Conservation (phyloP, 2,888 invertebrate genomes). For the Marasmarcha lunaedactyla region DNA sequence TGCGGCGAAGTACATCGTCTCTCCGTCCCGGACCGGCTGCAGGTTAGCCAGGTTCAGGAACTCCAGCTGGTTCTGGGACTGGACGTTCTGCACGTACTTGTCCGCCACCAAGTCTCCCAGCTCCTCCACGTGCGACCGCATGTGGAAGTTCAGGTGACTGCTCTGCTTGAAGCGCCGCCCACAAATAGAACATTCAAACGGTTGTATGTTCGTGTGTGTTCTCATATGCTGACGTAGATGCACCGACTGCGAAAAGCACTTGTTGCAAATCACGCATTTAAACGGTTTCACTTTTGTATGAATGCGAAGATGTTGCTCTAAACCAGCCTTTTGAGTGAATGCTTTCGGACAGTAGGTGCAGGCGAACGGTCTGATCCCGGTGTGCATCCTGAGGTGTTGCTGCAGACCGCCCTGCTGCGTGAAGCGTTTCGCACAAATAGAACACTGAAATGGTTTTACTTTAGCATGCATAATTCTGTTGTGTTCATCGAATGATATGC, state of each 20-base stretch:
- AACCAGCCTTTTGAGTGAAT: conserved; percentile 58
- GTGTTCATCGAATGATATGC: conserved; percentile 43
- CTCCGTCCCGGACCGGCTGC: conserved; percentile 46
- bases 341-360: conserved; percentile 55
- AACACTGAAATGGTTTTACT: conserved; percentile 52
- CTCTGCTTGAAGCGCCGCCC: conserved; percentile 56
- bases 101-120: conserved; percentile 27
- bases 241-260: conserved; percentile 59
- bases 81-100: conserved; percentile 28
- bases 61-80: conserved; percentile 30
- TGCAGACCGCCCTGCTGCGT: conserved; percentile 58
- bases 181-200: conserved; percentile 52
- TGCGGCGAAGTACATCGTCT: conserved; percentile 50
- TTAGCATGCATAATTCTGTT: conserved; percentile 47
- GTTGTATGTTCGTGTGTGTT: conserved; percentile 61
- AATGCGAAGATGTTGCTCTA: conserved; percentile 59
- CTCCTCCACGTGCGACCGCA: conserved; percentile 46
- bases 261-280: conserved; percentile 54
- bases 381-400: conserved; percentile 61
- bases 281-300: conserved; percentile 62
- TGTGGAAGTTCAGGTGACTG: conserved; percentile 59
- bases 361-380: conserved; percentile 49
- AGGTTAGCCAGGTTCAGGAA: conserved; percentile 44
- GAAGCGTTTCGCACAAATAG: conserved; percentile 51
- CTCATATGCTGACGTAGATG: conserved; percentile 62